These are phyloP conservation scores for Oryzias melastigma DNA, from an alignment of 2,113 vertebrate species.

Conservation along the genomic window DNA sequence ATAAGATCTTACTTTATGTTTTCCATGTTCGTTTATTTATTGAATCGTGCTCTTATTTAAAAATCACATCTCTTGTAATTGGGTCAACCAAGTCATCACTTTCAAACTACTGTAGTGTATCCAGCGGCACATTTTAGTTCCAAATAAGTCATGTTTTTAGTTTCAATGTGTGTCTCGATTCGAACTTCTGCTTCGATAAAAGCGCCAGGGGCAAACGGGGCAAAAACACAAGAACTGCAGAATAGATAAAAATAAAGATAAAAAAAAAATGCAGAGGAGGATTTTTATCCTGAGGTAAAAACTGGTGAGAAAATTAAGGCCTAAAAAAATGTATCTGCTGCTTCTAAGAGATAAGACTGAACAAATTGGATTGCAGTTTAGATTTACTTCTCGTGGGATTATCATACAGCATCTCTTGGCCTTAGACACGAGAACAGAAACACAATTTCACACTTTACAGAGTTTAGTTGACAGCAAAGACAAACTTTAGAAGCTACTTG, in stretches of 20 bases:
- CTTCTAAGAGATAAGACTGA: constrained; percentile 24
- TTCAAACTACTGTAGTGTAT: too few relatives aligned
- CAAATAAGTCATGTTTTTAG: not conserved
- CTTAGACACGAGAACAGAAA: not conserved
- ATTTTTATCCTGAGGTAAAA: constrained; percentile 30
- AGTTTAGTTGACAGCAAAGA: constrained; percentile 24
- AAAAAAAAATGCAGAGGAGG: constrained; percentile 1
- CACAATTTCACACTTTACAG: constrained; percentile 46
- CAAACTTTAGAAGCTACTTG: constrained; percentile 7
- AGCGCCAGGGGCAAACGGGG: not conserved
- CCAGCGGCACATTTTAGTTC: too few relatives aligned
- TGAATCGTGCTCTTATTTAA: too few relatives aligned
- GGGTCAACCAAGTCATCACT: too few relatives aligned
- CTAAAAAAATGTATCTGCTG: constrained; percentile 25
- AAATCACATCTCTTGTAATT: too few relatives aligned
- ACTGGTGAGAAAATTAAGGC: constrained; percentile 17
- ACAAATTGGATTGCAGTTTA: constrained; percentile 26
- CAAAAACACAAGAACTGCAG: not conserved
- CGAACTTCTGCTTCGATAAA: not conserved
- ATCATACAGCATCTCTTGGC: constrained; percentile 16
- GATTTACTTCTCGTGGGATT: constrained; percentile 21
- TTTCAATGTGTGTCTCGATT: not conserved
- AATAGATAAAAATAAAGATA: not conserved
- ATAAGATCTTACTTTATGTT: not conserved
- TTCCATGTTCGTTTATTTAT: not conserved